These are phyloP conservation scores for Hippoglossus stenolepis DNA, from an alignment of 2,113 vertebrate species.

Conservation along the genomic window DNA sequence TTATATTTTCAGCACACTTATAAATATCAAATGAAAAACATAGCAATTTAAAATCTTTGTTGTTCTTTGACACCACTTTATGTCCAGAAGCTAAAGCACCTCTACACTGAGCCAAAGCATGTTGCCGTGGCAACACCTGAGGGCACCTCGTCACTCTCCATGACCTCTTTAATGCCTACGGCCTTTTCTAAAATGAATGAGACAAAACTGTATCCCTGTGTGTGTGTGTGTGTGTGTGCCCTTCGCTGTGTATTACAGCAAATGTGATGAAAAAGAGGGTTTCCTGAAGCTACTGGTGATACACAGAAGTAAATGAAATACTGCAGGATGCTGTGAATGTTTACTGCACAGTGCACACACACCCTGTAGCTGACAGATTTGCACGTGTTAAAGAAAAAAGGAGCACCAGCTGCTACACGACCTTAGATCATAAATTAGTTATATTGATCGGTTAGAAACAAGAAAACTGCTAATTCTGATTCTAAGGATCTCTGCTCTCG, in stretches of 20 bases:
- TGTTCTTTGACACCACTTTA: neutral
- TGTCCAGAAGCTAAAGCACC: neutral
- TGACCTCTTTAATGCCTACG: conserved; percentile 16
- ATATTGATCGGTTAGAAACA: too few relatives aligned
- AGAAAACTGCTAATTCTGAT: too few relatives aligned
- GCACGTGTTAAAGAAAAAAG: too few relatives aligned
- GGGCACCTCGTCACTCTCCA: conserved; percentile 25
- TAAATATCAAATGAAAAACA: conserved; percentile 8
- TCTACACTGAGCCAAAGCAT: neutral
- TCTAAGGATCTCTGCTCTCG: too few relatives aligned
- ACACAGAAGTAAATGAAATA: neutral
- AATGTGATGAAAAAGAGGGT: neutral
- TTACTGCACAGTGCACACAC: neutral
- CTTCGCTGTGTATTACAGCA: neutral
- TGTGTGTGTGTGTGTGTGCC: neutral
- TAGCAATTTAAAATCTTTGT: neutral
- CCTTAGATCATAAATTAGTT: too few relatives aligned
- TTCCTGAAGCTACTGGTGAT: neutral
- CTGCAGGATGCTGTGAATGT: neutral
- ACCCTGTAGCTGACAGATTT: too few relatives aligned
- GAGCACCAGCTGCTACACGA: too few relatives aligned
- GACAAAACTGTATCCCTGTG: conserved; percentile 1
- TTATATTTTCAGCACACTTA: too few relatives aligned
- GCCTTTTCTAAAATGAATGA: conserved; percentile 32
- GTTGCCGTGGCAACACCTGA: conserved; percentile 38